Evolutionary conservation across 2,113 vertebrate species (phyloP), one percentile per base, ranked within the genome.

Genomic region (Trogon melanurus): DNA sequence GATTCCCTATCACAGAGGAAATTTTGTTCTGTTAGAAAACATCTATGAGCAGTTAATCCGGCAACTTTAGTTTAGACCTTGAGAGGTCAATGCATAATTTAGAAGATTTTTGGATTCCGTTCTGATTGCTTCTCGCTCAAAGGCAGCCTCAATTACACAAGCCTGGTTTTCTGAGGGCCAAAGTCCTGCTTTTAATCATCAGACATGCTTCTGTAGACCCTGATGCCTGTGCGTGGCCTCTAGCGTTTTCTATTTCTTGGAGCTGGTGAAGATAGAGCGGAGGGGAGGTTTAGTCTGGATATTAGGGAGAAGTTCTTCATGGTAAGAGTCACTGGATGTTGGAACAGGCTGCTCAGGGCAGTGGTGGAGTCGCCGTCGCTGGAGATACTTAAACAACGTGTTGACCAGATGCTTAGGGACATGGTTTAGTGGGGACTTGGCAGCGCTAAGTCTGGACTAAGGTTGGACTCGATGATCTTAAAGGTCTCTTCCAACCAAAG

Each of bases 51-150:
- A 91, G 80, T 94, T 95, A 95, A 97, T 91, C 86, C 27, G 2
- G 3, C 53, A 72, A 87, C 80, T 93, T 91, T 71, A 69, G 67
- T 94, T 84, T 41, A 93, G 96, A 93, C 88, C 88, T 95, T 96
- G 83, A 93, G 90, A 96, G 85, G 90, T 95, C 83, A 95, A 61
- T 96, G 92, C 76, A 71, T 92, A 89, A 96, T 97, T 95, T 92
- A 91, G 90, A 85, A 79, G 82, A 56, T 50, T 86, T 41, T 88
- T 88, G 75, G 81, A 74, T 91, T 75, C 82, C 0, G 0, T 60
- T 91, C 85, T 85, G 88, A 88, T 88, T 91, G 85, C 87, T 70
- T 70, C 73, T 83, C 0, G 1, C 44, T 95, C 75, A 18, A 60
- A 88, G 69, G 88, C 85, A 81, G 26, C 48, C 90, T 88, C 14